Evolutionary conservation across 2,113 vertebrate genomes (phyloP).

Genomic region (Microcebus jonahi): DNA sequence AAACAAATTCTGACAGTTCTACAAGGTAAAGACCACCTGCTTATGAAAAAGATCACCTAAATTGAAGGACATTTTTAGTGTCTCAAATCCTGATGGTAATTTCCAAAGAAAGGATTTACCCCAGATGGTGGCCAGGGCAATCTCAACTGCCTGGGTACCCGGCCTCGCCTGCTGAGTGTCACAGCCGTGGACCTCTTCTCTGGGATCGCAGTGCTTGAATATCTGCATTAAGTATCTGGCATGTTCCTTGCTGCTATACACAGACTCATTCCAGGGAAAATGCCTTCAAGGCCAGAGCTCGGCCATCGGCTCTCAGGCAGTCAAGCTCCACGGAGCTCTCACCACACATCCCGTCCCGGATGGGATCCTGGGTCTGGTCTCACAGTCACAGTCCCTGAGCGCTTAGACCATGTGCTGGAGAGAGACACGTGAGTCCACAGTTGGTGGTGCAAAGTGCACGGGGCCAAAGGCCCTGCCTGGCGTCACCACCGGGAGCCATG

Average conservation of each 20-base stretch:
- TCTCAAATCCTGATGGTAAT: neutral
- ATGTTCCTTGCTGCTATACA: accelerated
- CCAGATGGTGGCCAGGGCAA: neutral
- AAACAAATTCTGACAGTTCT: neutral
- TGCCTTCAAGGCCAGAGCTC: accelerated
- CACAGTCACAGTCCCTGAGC: neutral
- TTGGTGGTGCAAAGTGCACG: neutral
- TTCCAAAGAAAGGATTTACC: neutral
- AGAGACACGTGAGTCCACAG: accelerated
- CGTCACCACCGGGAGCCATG: neutral
- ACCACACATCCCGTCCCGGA: accelerated
- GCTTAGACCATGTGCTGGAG: neutral
- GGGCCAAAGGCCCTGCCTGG: neutral
- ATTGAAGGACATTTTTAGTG: neutral
- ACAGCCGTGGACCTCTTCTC: accelerated
- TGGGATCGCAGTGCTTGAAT: accelerated
- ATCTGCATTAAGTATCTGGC: accelerated
- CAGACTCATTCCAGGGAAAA: neutral
- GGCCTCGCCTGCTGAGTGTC: accelerated
- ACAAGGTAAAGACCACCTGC: neutral
- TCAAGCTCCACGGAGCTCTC: accelerated
- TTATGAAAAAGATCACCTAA: neutral
- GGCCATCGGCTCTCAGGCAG: accelerated
- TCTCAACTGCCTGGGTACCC: too few species aligned
- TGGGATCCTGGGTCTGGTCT: neutral